phyloP scores from a whole-genome alignment of 2,113 vertebrate species.

The Pteropus alecto region DNA sequence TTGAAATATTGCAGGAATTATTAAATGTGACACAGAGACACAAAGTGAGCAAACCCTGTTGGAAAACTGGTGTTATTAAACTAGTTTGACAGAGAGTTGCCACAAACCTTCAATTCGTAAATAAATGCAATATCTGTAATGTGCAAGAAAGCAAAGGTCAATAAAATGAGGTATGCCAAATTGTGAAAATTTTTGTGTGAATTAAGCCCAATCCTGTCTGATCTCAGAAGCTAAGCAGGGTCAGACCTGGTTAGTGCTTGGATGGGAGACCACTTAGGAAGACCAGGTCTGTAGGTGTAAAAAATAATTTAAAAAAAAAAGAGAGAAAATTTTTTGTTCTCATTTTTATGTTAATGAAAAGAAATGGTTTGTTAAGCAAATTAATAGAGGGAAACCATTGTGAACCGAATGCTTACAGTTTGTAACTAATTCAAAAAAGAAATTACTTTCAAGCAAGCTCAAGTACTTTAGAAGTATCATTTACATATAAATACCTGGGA shows the following conservation, averaged over 20 bases:
- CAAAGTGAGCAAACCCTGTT: background rate
- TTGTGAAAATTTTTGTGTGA: no score
- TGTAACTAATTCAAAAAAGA: conserved; percentile 57
- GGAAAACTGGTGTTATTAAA: background rate
- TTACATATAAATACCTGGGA: conserved; percentile 55
- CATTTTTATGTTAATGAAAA: conserved; percentile 47
- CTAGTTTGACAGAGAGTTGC: no score
- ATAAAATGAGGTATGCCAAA: background rate
- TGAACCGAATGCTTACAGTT: conserved; percentile 42
- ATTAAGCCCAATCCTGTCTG: no score
- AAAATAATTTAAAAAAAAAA: no score
- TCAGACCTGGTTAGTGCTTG: no score
- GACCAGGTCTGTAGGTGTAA: no score
- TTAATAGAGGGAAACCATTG: conserved; percentile 52
- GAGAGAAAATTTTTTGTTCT: conserved; percentile 22
- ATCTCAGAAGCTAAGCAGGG: no score
- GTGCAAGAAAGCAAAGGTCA: background rate
- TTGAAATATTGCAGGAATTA: background rate
- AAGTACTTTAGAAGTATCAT: conserved; percentile 24
- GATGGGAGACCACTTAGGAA: no score
- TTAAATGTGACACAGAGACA: background rate
- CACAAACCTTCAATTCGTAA: background rate
- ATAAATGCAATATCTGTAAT: background rate
- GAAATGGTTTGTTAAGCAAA: conserved; percentile 60
- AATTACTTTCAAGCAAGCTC: conserved; percentile 56